Conservation (phyloP, 2,888 invertebrate species). For the Masnerella sp. region DNA sequence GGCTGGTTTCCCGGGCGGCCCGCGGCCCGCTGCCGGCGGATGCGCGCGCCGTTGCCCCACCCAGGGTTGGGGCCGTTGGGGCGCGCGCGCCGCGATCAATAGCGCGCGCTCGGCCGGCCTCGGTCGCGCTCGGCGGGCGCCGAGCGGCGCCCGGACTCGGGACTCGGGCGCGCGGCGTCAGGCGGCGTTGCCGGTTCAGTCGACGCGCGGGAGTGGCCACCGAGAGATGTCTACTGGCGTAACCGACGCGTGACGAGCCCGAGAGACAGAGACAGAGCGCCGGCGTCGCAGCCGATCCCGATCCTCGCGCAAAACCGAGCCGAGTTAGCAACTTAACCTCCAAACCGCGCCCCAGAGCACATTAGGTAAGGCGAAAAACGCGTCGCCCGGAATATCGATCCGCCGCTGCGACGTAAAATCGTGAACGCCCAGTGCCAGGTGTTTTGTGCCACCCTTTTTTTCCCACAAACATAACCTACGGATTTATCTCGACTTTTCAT, state of each 20-base stretch:
- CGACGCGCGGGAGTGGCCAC: constrained; percentile 77
- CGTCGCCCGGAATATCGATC: too few species aligned
- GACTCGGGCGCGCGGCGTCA: constrained; percentile 64
- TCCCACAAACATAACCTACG: too few species aligned
- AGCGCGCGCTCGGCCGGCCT: constrained; percentile 71
- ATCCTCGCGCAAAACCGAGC: constrained; percentile 4
- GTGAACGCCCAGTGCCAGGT: too few species aligned
- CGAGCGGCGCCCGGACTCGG: constrained; percentile 69
- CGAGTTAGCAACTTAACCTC: too few species aligned
- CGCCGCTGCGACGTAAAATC: too few species aligned
- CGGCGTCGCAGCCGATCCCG: constrained; percentile 55
- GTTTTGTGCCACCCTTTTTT: too few species aligned
- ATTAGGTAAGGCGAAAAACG: too few species aligned
- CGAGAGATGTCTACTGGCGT: constrained; percentile 75
- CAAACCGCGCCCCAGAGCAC: too few species aligned
- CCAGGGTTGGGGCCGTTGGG: constrained; percentile 65
- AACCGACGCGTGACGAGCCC: constrained; percentile 68
- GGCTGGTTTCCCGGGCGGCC: too few species aligned
- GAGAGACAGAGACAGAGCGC: constrained; percentile 65
- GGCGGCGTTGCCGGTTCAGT: constrained; percentile 76
- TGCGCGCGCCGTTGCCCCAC: constrained; percentile 79
- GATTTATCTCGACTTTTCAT: too few species aligned
- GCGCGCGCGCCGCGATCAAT: constrained; percentile 70
- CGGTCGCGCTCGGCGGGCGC: constrained; percentile 70
- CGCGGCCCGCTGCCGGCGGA: too few species aligned